phyloP scores from a whole-genome alignment of 2,113 vertebrate species.

The Sakesphorus luctuosus region DNA sequence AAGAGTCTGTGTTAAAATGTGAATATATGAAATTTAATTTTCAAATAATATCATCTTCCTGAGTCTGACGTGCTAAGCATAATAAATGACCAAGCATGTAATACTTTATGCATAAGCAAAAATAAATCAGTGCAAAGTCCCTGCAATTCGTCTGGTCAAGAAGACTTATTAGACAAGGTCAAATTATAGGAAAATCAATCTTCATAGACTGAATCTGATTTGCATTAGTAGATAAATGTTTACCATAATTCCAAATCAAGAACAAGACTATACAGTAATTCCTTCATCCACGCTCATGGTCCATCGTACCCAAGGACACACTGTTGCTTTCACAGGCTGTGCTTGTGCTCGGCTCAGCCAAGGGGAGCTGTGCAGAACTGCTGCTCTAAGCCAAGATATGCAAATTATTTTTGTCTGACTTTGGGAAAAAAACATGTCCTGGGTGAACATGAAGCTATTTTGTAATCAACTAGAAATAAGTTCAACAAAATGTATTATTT shows the following conservation, averaged over 20 bases:
- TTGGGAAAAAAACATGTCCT: not conserved
- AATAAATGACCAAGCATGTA: constrained; percentile 37
- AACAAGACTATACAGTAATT: constrained; percentile 29
- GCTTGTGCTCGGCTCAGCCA: not conserved
- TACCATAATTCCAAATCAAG: constrained; percentile 57
- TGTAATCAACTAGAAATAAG: not conserved
- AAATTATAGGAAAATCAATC: constrained; percentile 55
- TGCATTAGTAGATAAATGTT: constrained; percentile 62
- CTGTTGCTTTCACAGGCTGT: not conserved
- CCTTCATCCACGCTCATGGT: not conserved
- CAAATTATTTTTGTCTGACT: not conserved
- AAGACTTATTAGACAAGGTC: constrained; percentile 65
- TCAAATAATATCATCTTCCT: not conserved
- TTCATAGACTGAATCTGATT: constrained; percentile 23
- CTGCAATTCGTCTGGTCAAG: constrained; percentile 49
- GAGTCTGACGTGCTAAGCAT: constrained; percentile 13
- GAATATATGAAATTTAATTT: not conserved
- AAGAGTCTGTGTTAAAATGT: not conserved
- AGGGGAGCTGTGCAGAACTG: not conserved
- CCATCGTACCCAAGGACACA: rapidly evolving
- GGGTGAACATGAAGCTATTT: not conserved
- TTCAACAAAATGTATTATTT: not conserved
- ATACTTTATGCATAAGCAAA: constrained; percentile 48
- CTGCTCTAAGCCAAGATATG: not conserved
- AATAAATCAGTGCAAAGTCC: constrained; percentile 53